These are phyloP conservation scores for Acrobeloides nanus DNA, from an alignment of 2,888 invertebrate species.

Conservation along the genomic window DNA sequence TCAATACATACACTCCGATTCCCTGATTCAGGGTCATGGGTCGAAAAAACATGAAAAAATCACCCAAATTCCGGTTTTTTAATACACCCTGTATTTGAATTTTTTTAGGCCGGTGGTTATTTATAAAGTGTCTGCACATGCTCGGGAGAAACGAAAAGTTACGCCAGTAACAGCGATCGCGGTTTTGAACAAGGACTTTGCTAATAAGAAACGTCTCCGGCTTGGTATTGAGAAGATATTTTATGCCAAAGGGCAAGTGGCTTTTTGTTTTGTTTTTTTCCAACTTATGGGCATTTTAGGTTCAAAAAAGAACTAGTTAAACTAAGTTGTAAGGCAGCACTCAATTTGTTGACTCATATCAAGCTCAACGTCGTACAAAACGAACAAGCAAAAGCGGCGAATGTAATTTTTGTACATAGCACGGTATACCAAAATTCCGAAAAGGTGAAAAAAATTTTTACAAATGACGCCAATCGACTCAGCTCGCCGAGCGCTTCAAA, in stretches of 20 bases:
- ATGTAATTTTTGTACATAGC: neutral
- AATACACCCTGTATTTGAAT: too few relatives aligned
- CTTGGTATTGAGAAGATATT: conserved; percentile 15
- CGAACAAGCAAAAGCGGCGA: neutral
- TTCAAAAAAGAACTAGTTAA: neutral
- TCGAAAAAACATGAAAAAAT: too few relatives aligned
- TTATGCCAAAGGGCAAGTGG: conserved; percentile 9
- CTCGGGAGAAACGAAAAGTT: too few relatives aligned
- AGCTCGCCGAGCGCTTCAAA: too few relatives aligned
- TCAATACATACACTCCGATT: too few relatives aligned
- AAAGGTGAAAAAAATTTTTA: neutral
- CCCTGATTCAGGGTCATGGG: too few relatives aligned
- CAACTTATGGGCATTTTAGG: neutral
- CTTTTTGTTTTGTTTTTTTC: neutral
- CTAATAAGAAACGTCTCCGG: conserved; percentile 13
- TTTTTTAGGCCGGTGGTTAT: too few relatives aligned
- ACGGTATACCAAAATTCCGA: too few relatives aligned
- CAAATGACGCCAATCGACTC: neutral
- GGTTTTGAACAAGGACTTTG: conserved; percentile 15
- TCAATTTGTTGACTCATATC: neutral
- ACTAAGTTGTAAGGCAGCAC: neutral
- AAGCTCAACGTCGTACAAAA: neutral
- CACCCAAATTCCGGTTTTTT: too few relatives aligned
- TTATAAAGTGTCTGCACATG: too few relatives aligned
- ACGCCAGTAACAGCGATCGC: conserved; percentile 11